Conservation (phyloP, 1,140 invertebrate species). For the Triops longicaudatus region DNA sequence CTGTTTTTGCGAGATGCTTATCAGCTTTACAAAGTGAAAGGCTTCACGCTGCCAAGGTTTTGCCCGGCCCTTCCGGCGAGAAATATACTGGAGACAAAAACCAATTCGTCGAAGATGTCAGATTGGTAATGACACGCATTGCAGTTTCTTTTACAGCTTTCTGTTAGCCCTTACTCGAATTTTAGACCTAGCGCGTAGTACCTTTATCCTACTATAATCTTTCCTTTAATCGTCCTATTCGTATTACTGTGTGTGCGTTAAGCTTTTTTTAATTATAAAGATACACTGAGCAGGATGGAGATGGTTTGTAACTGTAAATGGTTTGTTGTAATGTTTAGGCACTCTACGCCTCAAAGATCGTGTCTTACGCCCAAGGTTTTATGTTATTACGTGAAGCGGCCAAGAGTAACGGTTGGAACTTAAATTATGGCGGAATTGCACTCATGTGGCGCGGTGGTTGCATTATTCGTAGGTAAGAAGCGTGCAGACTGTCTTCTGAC, state of each 20-base stretch:
- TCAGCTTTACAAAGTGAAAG: conserved; percentile 81
- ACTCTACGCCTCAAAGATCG: conserved; percentile 95
- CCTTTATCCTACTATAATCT: too few species aligned
- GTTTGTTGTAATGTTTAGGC: conserved; percentile 49
- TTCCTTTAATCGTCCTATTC: too few species aligned
- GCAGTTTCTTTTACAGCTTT: too few species aligned
- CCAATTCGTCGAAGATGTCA: conserved; percentile 65
- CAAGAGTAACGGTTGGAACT: conserved; percentile 79
- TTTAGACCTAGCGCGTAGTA: too few species aligned
- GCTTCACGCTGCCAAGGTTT: conserved; percentile 63
- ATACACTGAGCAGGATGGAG: not conserved
- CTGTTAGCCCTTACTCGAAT: too few species aligned
- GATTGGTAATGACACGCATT: too few species aligned
- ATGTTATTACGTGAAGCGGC: conserved; percentile 95
- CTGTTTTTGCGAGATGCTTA: conserved; percentile 91
- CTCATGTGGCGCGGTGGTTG: conserved; percentile 99
- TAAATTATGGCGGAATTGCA: conserved; percentile 97
- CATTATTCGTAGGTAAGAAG: conserved; percentile 78
- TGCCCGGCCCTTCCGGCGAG: conserved; percentile 57
- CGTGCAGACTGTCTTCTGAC: conserved; percentile 16
- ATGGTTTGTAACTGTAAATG: not conserved
- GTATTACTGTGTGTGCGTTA: not conserved
- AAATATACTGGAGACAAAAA: conserved; percentile 60
- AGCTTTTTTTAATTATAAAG: too few species aligned
- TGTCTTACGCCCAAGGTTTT: conserved; percentile 98